Base-by-base conservation (phyloP, 2,113 vertebrate species). In the Diphyllodes magnificus region DNA sequence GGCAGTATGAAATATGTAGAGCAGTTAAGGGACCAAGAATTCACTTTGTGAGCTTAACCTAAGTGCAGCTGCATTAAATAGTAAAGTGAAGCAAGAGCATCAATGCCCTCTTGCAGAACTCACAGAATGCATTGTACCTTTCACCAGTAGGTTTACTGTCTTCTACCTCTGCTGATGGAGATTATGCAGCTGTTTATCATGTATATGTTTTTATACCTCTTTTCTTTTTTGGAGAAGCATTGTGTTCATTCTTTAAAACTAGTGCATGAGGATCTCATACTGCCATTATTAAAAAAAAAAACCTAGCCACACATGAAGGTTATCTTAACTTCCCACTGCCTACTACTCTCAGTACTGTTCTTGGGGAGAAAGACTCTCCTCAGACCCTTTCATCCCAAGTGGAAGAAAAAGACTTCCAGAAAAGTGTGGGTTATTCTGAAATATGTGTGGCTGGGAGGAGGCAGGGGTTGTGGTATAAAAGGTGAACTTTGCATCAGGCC, bases 391-490 rank as follows among this genome's bases (percentile, higher is more conserved):
- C 5, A 2, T 47, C 42, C 27, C 47, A 72, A 65, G 25, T 19
- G 25, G 31, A 72, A 73, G 30, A 33, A 81, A 59, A 82, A 77
- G 25, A 27, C n/a, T n/a, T 59, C 22, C n/a, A 59, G 35, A 59
- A 35, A 37, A 59, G 10, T 30, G 15, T 64, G 70, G 64, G 4
- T 76, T 90, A 47, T 47, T 82, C 63, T 68, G 79, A 80, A 93
- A 68, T 66, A 47, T 3, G 6, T 18, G 14, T 69, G 66, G 11
- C 4, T 2, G 9, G 1, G 3, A 0, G 3, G 2, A 22, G 39
- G 28, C 18, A 39, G 27, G 27, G 33, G 18, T 53, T 79, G 30
- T 53, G 42, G 11, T 50, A 39, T 65, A 50, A 86, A 69, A 82
- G 35, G 7, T 61, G 31, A 86, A 37, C 13, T 85, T 82, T 15